Evolutionary conservation across 2,113 vertebrate species (phyloP).

Genomic region (Hippopotamus amphibius): DNA sequence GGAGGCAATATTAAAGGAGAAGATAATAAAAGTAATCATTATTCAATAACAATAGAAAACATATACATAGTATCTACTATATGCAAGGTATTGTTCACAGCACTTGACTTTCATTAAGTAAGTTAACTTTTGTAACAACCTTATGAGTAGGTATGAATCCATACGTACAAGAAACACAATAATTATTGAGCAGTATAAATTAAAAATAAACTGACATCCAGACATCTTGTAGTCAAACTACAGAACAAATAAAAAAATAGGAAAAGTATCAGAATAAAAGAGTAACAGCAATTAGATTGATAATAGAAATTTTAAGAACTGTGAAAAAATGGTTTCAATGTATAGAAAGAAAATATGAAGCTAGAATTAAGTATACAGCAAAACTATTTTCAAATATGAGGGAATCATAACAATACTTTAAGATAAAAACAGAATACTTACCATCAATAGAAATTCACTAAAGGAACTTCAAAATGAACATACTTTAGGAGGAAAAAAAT

Average conservation of each 20-base stretch:
- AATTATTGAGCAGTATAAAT: not conserved
- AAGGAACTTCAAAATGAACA: not conserved
- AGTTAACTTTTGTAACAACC: not conserved
- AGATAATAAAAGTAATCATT: not conserved
- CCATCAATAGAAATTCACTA: not conserved
- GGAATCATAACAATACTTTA: not conserved
- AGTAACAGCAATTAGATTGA: not conserved
- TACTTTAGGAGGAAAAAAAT: not conserved
- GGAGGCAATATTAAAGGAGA: not conserved
- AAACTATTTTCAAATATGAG: not conserved
- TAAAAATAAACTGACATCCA: not conserved
- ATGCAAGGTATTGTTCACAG: not conserved
- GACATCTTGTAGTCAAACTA: not conserved
- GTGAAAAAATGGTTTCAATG: not conserved
- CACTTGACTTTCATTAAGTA: not conserved
- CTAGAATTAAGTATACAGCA: not conserved
- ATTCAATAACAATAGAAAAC: not conserved
- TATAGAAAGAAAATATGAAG: not conserved
- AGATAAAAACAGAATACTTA: not conserved
- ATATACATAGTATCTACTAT: not conserved
- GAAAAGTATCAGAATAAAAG: slow-evolving; percentile 18
- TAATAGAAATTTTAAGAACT: not conserved
- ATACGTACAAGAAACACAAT: not conserved
- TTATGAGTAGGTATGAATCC: not conserved
- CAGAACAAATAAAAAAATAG: not conserved